Evolutionary conservation across 1,140 invertebrate species (phyloP), one percentile per base, ranked within the genome.

Genomic region (Drosophila tani): DNA sequence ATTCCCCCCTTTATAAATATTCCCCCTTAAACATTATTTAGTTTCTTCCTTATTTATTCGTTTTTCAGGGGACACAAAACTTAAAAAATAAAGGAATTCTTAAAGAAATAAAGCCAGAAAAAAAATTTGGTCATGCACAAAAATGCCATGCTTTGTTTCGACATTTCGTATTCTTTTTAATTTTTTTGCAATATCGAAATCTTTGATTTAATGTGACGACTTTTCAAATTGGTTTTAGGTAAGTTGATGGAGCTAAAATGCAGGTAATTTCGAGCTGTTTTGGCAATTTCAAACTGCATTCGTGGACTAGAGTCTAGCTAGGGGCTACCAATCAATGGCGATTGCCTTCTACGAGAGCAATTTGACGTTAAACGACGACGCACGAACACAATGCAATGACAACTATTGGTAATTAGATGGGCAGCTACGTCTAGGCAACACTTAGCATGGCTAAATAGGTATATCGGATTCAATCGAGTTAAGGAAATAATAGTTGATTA

Each of bases 61-160:
- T 19, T 17, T 29, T 41, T 43, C 2, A 21, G 8, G 41, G 49
- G 62, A 19, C 21, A 29, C 3, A 38, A 56, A 50, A 75, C 12
- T 9, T 6, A 45, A 17, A 32, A 49, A 56, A 47, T 3, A 66
- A 66, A 50, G 40, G 46, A 24, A 53, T 7, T 49, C 12, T 3
- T 40, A 3, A 15, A 32, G 24, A 74, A 73, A n/a, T 38, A 5
- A 71, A 76, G 64, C 66, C 68, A 40, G 19, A 55, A 75, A 55
- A 75, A 75, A 64, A 77, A 79, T 40, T 74, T 81, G 71, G 77
- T 86, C 91, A 92, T 92, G 91, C 91, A 92, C 91, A 92, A 92
- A 92, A 92, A 92, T 92, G 91, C 91, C 91, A 92, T 92, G 91
- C 91, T 92, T 71, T 73, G 38, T 57, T 74, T 60, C 9, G 83